Conservation (phyloP, 2,797 vertebrate genomes). For the Megalops cyprinoides region DNA sequence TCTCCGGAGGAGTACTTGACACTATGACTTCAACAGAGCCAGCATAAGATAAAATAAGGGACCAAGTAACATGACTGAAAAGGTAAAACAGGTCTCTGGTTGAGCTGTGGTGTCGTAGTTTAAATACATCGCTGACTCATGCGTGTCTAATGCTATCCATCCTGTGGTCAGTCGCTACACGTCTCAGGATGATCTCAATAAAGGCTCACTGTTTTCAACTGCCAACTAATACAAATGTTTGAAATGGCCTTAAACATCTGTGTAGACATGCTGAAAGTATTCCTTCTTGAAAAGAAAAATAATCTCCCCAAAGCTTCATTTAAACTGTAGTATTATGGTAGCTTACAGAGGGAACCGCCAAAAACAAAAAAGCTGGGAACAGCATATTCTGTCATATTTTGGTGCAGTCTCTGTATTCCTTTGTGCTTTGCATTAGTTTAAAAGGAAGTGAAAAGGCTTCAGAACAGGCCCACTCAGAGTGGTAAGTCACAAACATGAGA, state of each 20-base stretch:
- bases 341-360: too few species aligned
- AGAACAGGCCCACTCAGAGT: too few species aligned
- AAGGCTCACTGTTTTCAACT: neutral
- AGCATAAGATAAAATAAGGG: neutral
- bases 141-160: neutral
- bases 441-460: too few species aligned
- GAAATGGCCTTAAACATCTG: neutral
- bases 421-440: neutral
- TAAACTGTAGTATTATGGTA: neutral
- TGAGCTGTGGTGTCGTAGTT: too few species aligned
- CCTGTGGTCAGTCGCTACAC: neutral
- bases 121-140: too few species aligned
- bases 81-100: neutral
- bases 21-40: neutral
- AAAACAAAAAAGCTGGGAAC: too few species aligned
- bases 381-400: too few species aligned
- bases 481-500: too few species aligned
- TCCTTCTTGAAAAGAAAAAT: too few species aligned
- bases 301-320: neutral
- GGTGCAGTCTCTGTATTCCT: neutral
- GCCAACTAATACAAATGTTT: neutral
- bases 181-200: neutral
- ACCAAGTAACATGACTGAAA: neutral
- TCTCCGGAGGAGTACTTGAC: neutral
- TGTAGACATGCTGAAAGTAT: too few species aligned